Base-by-base conservation (phyloP, 2,888 invertebrate species). In the Coenonympha glycerion region DNA sequence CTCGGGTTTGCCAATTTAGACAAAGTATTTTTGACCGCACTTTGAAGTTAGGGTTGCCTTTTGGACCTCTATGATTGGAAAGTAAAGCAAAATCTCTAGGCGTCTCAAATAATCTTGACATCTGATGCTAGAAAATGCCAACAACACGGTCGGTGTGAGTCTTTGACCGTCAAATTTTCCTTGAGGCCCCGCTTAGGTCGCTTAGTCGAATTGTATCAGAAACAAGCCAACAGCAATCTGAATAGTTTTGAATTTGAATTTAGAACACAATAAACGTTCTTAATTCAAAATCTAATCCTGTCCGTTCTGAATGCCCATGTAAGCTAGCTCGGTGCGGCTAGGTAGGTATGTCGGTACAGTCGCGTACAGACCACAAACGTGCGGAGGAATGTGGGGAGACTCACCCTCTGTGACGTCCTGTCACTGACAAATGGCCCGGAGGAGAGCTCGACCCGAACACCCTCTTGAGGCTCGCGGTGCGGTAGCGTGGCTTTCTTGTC, bases 361-460 rank as follows among this genome's bases (percentile, higher is more conserved):
- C 73, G 75, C 69, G 68, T 70, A 71, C 76, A 75, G 67, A 72
- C 73, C 75, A 65, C 76, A 73, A 71, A 66, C 70, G 69, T 63
- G 67, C 67, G 66, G 70, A 63, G 75, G 77, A 77, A 65, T 67
- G 65, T 64, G 69, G 67, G 58, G 67, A 59, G 63, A 65, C 49
- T 48, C 53, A 52, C 60, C 63, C 58, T 58, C 65, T 68, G 74
- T 76, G 79, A 78, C 79, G 84, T 79, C 81, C 85, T 85, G 84
- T 81, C 85, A 84, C 84, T 85, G 86, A 86, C 86, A 86, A 86
- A 86, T 86, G 85, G 85, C 82, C 79, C 78, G 83, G 75, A 81
- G 84, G 79, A 81, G 79, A 76, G 72, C 75, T 74, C 80, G 80
- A 83, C 83, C 81, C 79, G 73, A 64, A 72, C 82, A 80, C 85